Percentiles rank a stretch among this genome's conserved stretches.
These are phyloP conservation scores for Amazona guildingii DNA, from an alignment of 2,113 vertebrate species.

Conservation along the genomic window DNA sequence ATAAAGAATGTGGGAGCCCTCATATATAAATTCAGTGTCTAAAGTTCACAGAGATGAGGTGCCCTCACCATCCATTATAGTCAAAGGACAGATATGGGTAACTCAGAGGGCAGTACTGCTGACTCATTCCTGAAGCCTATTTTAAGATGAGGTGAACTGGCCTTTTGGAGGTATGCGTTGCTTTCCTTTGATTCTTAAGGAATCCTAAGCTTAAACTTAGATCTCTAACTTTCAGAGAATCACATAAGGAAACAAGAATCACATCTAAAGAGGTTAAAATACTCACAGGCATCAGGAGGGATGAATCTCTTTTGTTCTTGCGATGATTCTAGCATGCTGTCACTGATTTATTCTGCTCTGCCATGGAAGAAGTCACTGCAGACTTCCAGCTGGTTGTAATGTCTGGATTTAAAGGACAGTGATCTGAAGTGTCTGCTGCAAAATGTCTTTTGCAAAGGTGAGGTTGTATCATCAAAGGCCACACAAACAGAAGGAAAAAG, in stretches of 20 bases:
- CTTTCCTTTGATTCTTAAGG: background rate
- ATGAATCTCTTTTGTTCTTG: background rate
- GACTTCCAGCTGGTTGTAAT: slow-evolving; percentile 44
- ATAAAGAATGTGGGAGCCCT: background rate
- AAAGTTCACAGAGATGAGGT: background rate
- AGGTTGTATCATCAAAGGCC: slow-evolving; percentile 10
- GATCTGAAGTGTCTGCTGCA: background rate
- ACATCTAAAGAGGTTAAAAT: background rate
- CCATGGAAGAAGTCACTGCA: slow-evolving; percentile 23
- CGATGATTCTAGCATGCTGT: background rate
- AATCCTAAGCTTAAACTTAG: background rate
- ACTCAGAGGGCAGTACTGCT: background rate
- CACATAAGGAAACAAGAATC: background rate
- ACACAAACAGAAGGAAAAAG: slow-evolving; percentile 5
- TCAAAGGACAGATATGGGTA: background rate
- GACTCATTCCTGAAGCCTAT: background rate
- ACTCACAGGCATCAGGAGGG: background rate
- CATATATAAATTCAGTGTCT: background rate
- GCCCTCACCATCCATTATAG: background rate
- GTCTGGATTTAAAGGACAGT: slow-evolving; percentile 31
- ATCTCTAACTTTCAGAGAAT: background rate
- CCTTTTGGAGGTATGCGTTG: background rate
- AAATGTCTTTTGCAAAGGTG: slow-evolving; percentile 36
- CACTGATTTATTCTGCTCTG: slow-evolving; percentile 36
- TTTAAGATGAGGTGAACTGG: background rate